These are phyloP conservation scores for Tromatobia lineatoria DNA, from an alignment of 2,888 invertebrate species.

Conservation along the genomic window DNA sequence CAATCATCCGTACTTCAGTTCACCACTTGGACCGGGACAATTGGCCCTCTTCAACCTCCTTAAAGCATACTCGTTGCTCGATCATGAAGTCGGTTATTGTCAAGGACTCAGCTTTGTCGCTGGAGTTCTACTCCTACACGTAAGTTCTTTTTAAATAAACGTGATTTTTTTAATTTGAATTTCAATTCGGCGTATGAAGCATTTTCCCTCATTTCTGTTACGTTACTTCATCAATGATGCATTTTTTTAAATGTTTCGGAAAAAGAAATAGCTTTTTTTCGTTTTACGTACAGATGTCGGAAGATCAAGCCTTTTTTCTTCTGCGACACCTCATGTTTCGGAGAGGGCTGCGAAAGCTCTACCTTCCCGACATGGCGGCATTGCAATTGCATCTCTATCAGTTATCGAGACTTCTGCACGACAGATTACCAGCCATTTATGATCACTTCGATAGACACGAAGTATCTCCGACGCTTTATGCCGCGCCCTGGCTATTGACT, in stretches of 20 bases:
- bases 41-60: constrained; percentile 96
- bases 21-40: constrained; percentile 96
- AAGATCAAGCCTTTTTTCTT: constrained; percentile 95
- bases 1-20: constrained; percentile 96
- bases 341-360: constrained; percentile 94
- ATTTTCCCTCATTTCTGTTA: constrained; percentile 13
- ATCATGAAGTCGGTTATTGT: constrained; percentile 98
- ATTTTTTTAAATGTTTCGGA: no score
- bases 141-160: constrained; percentile 86
- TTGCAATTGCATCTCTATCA: constrained; percentile 97
- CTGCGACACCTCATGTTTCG: constrained; percentile 97
- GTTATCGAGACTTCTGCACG: constrained; percentile 95
- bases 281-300: constrained; percentile 92
- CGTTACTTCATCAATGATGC: constrained; percentile 6
- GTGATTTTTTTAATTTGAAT: no score
- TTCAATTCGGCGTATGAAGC: no score
- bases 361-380: constrained; percentile 97
- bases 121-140: constrained; percentile 96
- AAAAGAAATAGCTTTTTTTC: constrained; percentile 41
- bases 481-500: constrained; percentile 98
- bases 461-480: constrained; percentile 97
- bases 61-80: constrained; percentile 97
- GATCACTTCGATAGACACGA: constrained; percentile 95
- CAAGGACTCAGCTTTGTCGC: constrained; percentile 99
- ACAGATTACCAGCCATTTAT: constrained; percentile 94